These are phyloP conservation scores for Poeciliopsis turrubarensis DNA, from an alignment of 2,113 vertebrate genomes.

Conservation along the genomic window DNA sequence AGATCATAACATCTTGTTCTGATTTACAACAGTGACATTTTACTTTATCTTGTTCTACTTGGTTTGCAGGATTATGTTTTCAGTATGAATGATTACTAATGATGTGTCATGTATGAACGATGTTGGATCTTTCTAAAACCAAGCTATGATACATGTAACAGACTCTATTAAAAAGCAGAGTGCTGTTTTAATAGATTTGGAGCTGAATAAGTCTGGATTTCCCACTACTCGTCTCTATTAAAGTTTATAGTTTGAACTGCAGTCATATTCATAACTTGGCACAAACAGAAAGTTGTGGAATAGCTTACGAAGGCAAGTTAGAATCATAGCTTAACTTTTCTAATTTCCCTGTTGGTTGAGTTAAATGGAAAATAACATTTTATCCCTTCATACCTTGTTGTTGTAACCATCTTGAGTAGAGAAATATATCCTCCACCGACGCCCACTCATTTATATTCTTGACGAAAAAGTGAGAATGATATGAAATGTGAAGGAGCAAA, in stretches of 20 bases:
- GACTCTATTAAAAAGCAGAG: neutral
- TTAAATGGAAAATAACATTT: neutral
- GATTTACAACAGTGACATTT: neutral
- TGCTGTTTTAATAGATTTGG: neutral
- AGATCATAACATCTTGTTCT: neutral
- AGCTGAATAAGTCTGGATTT: neutral
- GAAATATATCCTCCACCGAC: too few species aligned
- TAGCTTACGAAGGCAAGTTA: neutral
- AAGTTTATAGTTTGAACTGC: neutral
- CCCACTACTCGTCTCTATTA: neutral
- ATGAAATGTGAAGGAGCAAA: too few species aligned
- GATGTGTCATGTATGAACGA: neutral
- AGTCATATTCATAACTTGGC: neutral
- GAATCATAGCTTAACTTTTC: neutral
- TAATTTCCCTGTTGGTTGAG: neutral
- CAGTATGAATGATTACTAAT: neutral
- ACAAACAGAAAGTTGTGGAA: neutral
- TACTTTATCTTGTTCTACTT: neutral
- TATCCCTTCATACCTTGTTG: too few species aligned
- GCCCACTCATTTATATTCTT: too few species aligned
- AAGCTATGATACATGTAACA: neutral
- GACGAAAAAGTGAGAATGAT: too few species aligned
- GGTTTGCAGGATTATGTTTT: neutral
- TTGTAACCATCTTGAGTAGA: too few species aligned
- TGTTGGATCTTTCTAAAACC: neutral